Conservation (phyloP, 64 coral and sea anemone genomes). For the Dendrophyllia cribrosa region DNA sequence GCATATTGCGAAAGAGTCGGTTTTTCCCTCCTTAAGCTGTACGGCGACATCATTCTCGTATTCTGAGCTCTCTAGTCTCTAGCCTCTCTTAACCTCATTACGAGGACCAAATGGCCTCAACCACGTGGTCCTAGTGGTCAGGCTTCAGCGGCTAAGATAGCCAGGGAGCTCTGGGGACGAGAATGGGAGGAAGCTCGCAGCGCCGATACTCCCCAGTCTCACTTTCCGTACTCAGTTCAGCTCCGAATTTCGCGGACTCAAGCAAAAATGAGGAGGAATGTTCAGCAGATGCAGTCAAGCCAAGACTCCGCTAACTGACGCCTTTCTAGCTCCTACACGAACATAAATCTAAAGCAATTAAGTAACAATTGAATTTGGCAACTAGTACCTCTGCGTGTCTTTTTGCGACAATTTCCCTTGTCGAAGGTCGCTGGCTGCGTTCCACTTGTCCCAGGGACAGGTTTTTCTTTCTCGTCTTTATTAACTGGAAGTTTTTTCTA, state of each 20-base stretch:
- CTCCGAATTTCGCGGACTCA: background rate
- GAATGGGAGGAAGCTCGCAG: too few species aligned
- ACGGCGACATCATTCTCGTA: too few species aligned
- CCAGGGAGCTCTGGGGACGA: too few species aligned
- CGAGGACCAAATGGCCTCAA: too few species aligned
- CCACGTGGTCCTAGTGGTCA: too few species aligned
- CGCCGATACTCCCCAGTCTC: too few species aligned
- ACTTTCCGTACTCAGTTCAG: too few species aligned
- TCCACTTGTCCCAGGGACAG: background rate
- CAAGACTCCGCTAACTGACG: background rate
- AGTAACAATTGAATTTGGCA: background rate
- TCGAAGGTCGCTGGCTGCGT: background rate
- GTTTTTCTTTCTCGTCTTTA: slow-evolving; percentile 1
- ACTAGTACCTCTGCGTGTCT: slow-evolving; percentile 24
- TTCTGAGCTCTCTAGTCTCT: too few species aligned
- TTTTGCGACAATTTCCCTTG: background rate
- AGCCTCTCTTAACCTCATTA: too few species aligned
- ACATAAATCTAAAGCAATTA: background rate
- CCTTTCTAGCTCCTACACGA: background rate
- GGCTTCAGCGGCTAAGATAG: too few species aligned
- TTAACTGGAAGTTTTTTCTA: background rate
- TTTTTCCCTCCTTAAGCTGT: too few species aligned
- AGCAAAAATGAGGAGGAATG: background rate
- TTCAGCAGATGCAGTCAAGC: background rate
- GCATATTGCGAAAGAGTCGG: too few species aligned